Conservation (phyloP, 2,888 invertebrate species). For the Scaptomyza parva region DNA sequence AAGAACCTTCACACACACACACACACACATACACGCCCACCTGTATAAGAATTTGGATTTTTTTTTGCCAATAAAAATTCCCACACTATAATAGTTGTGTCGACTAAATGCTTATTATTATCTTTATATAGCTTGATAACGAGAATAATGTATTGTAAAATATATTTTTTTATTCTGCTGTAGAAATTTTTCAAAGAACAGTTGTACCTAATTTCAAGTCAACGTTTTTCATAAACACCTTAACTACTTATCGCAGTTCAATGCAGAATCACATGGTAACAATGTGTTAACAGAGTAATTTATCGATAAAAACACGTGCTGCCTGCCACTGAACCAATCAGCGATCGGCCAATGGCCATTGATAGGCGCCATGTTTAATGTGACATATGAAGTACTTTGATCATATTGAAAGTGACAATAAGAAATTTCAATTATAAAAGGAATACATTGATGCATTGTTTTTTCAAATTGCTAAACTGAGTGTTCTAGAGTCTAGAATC, state of each 20-base stretch:
- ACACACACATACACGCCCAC: neutral
- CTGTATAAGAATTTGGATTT: neutral
- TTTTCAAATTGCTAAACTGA: neutral
- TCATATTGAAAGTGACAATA: neutral
- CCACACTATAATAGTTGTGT: slow-evolving; percentile 4
- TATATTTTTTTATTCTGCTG: neutral
- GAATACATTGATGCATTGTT: neutral
- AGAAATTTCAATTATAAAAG: neutral
- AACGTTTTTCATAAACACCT: slow-evolving; percentile 38
- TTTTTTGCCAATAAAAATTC: slow-evolving; percentile 37
- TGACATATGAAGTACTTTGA: neutral
- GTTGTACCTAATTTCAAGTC: neutral
- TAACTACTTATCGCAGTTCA: slow-evolving; percentile 31
- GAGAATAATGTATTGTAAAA: neutral
- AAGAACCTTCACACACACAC: neutral
- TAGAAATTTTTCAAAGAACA: neutral
- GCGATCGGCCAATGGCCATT: slow-evolving; percentile 27
- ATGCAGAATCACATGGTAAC: slow-evolving; percentile 45
- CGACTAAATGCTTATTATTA: slow-evolving; percentile 2
- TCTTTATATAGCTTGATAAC: slow-evolving; percentile 15
- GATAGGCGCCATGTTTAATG: slow-evolving; percentile 34
- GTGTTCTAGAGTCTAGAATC: too few species aligned
- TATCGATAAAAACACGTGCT: slow-evolving; percentile 26
- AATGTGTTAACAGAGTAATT: slow-evolving; percentile 5
- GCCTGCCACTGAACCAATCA: slow-evolving; percentile 12